Conservation (phyloP, 2,888 invertebrate genomes). For the Lasioglossum calceatum region DNA sequence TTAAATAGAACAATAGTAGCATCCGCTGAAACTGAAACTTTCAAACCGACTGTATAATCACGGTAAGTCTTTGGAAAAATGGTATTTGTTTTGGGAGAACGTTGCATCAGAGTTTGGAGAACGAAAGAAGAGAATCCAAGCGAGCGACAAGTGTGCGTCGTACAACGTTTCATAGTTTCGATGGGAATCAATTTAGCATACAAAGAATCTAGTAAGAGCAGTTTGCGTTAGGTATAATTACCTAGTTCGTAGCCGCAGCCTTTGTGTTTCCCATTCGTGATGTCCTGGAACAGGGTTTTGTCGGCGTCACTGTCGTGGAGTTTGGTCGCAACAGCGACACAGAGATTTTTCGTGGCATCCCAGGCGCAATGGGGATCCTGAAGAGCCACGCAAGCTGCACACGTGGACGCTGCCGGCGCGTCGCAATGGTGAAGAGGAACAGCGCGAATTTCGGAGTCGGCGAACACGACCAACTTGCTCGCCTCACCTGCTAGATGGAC, state of each 20-base stretch:
- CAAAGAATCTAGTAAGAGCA: conserved; percentile 5
- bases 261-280: conserved; percentile 88
- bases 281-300: conserved; percentile 89
- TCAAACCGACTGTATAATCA: not conserved
- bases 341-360: conserved; percentile 89
- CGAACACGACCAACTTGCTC: conserved; percentile 94
- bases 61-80: not conserved
- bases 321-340: conserved; percentile 86
- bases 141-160: conserved; percentile 41
- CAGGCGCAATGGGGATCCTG: conserved; percentile 99
- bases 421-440: conserved; percentile 94
- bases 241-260: conserved; percentile 85
- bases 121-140: conserved; percentile 31
- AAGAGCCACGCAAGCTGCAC: conserved; percentile 93
- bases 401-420: conserved; percentile 83
- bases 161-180: conserved; percentile 31
- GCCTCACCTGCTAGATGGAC: conserved; percentile 87
- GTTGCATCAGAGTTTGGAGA: conserved; percentile 18
- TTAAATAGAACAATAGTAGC: not conserved
- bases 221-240: conserved; percentile 53
- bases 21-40: not conserved
- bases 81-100: conserved; percentile 1
- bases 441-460: conserved; percentile 93
- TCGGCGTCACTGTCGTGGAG: conserved; percentile 87
- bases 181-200: conserved; percentile 21